These are phyloP conservation scores for Microtus obscurus DNA, from an alignment of 2,797 vertebrate genomes.

Conservation along the genomic window DNA sequence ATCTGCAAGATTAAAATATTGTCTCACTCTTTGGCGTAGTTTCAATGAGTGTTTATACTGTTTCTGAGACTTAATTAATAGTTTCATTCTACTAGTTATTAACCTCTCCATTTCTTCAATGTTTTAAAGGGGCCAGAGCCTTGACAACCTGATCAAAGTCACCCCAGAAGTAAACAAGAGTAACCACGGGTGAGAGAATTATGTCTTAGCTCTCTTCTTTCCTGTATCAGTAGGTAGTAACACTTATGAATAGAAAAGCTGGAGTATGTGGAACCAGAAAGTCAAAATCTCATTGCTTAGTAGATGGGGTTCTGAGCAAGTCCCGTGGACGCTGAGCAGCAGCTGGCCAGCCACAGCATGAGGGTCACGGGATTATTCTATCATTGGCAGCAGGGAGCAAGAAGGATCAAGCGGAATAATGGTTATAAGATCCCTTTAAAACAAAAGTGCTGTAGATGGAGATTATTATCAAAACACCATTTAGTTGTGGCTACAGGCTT, in stretches of 20 bases:
- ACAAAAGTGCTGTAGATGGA: neutral
- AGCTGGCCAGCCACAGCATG: neutral
- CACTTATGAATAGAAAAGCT: neutral
- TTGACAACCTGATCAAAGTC: slow-evolving; percentile 75
- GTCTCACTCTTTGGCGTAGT: neutral
- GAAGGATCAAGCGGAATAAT: slow-evolving; percentile 24
- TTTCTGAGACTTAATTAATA: slow-evolving; percentile 54
- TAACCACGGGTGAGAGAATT: slow-evolving; percentile 68
- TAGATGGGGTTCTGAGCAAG: neutral
- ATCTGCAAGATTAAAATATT: slow-evolving; percentile 1
- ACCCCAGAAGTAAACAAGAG: slow-evolving; percentile 63
- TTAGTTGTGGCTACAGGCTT: neutral
- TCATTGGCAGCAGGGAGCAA: neutral
- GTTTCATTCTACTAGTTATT: neutral
- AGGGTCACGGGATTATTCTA: neutral
- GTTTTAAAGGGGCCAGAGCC: slow-evolving; percentile 71
- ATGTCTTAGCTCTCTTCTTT: slow-evolving; percentile 28
- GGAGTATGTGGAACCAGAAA: neutral
- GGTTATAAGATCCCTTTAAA: slow-evolving; percentile 31
- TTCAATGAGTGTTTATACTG: neutral
- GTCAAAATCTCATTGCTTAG: neutral
- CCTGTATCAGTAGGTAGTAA: neutral
- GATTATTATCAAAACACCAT: slow-evolving; percentile 25
- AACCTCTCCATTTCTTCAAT: slow-evolving; percentile 42
- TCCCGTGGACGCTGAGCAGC: neutral